Evolutionary conservation across 2,888 invertebrate genomes (phyloP).

Genomic region (Fragum sueziense): DNA sequence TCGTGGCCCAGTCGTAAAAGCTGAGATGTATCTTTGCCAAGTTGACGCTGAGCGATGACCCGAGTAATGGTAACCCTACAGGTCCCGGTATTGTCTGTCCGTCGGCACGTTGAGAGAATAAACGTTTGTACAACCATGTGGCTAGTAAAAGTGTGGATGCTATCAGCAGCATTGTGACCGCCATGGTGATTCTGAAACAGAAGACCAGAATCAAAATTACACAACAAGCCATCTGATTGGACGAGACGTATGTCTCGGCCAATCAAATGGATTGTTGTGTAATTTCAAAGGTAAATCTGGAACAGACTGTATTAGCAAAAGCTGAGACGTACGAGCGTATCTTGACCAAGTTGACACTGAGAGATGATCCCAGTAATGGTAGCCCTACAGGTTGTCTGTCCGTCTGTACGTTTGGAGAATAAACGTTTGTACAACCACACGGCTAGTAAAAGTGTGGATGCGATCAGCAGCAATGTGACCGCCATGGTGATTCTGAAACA

Average conservation of each 20-base stretch:
- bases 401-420: background rate
- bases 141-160: background rate
- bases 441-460: background rate
- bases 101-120: background rate
- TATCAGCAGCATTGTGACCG: background rate
- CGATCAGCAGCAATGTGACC: background rate
- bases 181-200: background rate
- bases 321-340: too few relatives aligned
- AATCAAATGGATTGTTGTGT: too few relatives aligned
- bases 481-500: background rate
- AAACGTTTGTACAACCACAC: background rate
- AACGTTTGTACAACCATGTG: background rate
- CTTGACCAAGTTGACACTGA: constrained; percentile 12
- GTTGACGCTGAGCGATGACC: constrained; percentile 18
- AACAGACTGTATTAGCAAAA: too few relatives aligned
- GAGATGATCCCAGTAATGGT: constrained; percentile 19
- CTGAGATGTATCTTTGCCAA: constrained; percentile 22
- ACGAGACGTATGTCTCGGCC: too few relatives aligned
- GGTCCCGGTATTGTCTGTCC: constrained; percentile 30
- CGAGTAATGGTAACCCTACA: constrained; percentile 14
- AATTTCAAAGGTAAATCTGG: too few relatives aligned
- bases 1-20: constrained; percentile 26
- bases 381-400: constrained; percentile 22
- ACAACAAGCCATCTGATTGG: too few relatives aligned
- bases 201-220: background rate